Evolutionary conservation across 2,888 invertebrate genomes (phyloP).

Genomic region (Pristionchus arcanus): DNA sequence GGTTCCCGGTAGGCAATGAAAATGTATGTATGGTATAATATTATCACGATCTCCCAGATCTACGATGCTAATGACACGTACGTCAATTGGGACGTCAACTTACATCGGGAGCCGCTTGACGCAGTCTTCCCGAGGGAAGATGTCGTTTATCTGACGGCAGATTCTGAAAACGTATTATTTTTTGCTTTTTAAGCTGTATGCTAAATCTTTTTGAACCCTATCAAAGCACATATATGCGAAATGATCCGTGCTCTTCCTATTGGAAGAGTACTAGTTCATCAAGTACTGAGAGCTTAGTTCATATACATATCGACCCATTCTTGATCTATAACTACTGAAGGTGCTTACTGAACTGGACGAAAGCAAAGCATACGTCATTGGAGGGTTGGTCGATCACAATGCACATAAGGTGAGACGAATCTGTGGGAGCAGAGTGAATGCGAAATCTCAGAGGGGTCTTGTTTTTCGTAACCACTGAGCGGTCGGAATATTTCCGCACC

Average conservation of each 20-base stretch:
- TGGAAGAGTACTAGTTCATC: no score
- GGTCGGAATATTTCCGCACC: no score
- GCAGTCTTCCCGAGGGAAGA: slow-evolving; percentile 82
- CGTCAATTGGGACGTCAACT: slow-evolving; percentile 69
- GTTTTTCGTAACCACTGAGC: no score
- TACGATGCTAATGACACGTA: slow-evolving; percentile 67
- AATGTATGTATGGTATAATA: no score
- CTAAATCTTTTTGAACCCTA: not conserved
- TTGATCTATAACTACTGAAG: slow-evolving; percentile 26
- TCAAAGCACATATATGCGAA: no score
- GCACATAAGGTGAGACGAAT: slow-evolving; percentile 87
- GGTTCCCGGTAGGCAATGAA: no score
- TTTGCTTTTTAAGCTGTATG: not conserved
- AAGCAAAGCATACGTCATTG: slow-evolving; percentile 92
- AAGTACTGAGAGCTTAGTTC: no score
- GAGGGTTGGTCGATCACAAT: slow-evolving; percentile 98
- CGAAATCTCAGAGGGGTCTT: no score
- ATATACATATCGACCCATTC: not conserved
- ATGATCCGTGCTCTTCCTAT: no score
- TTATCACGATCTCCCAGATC: slow-evolving; percentile 61
- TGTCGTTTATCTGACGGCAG: slow-evolving; percentile 93
- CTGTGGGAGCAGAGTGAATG: no score
- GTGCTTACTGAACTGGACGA: slow-evolving; percentile 83
- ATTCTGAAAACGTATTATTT: slow-evolving; percentile 88
- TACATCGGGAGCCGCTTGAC: slow-evolving; percentile 62